phyloP scores from a whole-genome alignment of 1,140 invertebrate species.

The Himalopsyche phryganea region DNA sequence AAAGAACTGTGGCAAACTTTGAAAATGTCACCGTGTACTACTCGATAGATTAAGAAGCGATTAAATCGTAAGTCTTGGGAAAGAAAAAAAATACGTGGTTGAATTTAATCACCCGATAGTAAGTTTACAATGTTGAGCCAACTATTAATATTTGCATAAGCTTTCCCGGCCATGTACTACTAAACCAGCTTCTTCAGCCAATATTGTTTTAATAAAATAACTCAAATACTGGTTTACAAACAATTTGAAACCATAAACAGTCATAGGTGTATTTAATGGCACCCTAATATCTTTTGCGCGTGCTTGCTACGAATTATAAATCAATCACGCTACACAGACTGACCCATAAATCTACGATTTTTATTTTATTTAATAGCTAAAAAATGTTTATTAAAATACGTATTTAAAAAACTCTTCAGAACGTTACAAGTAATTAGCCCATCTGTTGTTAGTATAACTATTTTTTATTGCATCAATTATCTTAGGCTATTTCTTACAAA shows the following conservation, averaged over 20 bases:
- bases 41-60: too few relatives aligned
- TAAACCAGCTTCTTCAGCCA: slow-evolving; percentile 11
- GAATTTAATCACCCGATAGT: background rate
- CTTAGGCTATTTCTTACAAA: too few relatives aligned
- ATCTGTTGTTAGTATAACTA: too few relatives aligned
- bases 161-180: slow-evolving; percentile 6
- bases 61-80: too few relatives aligned
- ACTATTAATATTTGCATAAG: slow-evolving; percentile 12
- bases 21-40: too few relatives aligned
- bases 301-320: slow-evolving; percentile 29
- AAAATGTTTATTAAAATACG: too few relatives aligned
- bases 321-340: slow-evolving; percentile 21
- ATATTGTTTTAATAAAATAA: slow-evolving; percentile 24
- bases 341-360: background rate
- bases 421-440: too few relatives aligned
- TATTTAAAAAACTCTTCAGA: too few relatives aligned
- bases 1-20: too few relatives aligned
- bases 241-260: slow-evolving; percentile 26
- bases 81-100: background rate
- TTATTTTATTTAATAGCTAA: background rate
- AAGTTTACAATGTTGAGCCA: background rate
- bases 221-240: slow-evolving; percentile 24
- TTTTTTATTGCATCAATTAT: too few relatives aligned
- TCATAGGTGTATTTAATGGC: slow-evolving; percentile 25
- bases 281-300: slow-evolving; percentile 30